Base-by-base conservation (phyloP, 2,113 vertebrate genomes). In the Anseranas semipalmata region DNA sequence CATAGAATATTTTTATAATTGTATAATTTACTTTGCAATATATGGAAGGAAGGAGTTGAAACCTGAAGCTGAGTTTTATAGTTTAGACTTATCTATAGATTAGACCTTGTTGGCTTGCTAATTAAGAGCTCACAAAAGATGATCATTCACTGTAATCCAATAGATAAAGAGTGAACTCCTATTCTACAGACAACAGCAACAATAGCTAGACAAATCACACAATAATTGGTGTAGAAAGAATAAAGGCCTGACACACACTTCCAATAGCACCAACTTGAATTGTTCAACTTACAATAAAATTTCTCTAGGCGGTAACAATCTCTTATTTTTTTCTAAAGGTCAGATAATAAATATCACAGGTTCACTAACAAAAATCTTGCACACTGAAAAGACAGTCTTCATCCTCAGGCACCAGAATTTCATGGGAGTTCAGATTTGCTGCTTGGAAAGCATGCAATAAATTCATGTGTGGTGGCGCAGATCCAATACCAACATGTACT, bases 401-500 rank as follows among this genome's bases (percentile, higher is more conserved):
- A 87, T 30, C 27, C 41, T 63, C 41, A 35, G 55, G 27, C 65
- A 35, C 6, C 14, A 59, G 52, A 68, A 72, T 53, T 71, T 65
- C n/a, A 20, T 11, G 43, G 71, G 22, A 71, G 19, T 32, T 93
- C n/a, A 84, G 59, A 70, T 46, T 10, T 1, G 0, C 19, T 72
- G 17, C 66, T 72, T 65, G 43, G 46, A 35, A 56, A 41, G 15
- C 21, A 60, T 71, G 50, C 24, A 76, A 82, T 15, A 66, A 78
- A 85, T 39, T 27, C 4, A 5, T 24, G 32, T 15, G 33, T 2
- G 4, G 16, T 60, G 48, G 10, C 6, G 14, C 41, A 62, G 22
- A 35, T 18, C 12, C 17, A 81, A 19, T 35, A 56, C 14, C 63
- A 28, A 30, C 32, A 58, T 0, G 0, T 20, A 3, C 10, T 59